A percentile compares a stretch with the other conserved stretches of the same genome.
Conservation (phyloP, 2,113 vertebrate genomes). For the Nothoprocta perdicaria region DNA sequence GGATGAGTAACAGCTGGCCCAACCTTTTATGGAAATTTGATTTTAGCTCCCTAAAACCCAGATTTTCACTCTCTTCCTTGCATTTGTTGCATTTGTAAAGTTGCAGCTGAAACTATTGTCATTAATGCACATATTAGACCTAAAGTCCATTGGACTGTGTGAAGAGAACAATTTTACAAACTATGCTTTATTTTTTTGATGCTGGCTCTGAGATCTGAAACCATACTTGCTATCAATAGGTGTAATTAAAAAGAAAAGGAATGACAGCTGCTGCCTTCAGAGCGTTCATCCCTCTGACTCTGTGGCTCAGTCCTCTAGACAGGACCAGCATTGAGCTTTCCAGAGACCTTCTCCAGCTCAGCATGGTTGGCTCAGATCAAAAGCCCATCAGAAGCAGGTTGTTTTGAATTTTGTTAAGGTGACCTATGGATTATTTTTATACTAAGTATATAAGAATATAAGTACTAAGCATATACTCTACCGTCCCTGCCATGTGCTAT, state of each 20-base stretch:
- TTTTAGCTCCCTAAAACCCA: neutral
- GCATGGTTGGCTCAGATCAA: neutral
- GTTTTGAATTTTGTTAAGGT: neutral
- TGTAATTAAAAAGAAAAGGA: neutral
- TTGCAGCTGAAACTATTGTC: neutral
- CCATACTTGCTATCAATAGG: neutral
- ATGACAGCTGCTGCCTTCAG: neutral
- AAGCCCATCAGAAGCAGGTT: neutral
- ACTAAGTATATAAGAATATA: neutral
- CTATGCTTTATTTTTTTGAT: neutral
- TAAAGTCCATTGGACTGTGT: neutral
- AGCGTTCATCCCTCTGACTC: neutral
- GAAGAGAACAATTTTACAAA: neutral
- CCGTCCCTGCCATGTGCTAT: too few species aligned
- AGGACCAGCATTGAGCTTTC: neutral
- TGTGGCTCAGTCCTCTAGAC: neutral
- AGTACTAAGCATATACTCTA: too few species aligned
- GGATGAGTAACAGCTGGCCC: neutral
- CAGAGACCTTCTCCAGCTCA: neutral
- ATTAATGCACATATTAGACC: neutral
- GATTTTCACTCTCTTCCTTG: neutral
- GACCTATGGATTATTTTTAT: neutral
- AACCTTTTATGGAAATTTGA: neutral
- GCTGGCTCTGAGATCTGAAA: neutral
- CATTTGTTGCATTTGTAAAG: neutral